These are phyloP conservation scores for Monopterus albus DNA, from an alignment of 2,113 vertebrate genomes.

Conservation along the genomic window DNA sequence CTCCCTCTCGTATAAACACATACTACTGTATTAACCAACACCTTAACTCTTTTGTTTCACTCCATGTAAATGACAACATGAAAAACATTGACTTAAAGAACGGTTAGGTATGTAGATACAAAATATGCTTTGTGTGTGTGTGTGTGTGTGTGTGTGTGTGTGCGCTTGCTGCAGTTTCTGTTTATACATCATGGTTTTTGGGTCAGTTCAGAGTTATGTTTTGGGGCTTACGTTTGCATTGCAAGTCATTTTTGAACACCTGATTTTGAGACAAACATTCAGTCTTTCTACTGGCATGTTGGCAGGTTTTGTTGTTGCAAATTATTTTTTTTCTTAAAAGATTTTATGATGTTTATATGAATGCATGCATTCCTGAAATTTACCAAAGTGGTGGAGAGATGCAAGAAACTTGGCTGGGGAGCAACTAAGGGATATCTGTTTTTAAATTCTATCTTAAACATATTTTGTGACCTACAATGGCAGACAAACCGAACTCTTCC, in stretches of 20 bases:
- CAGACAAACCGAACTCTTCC: conserved; percentile 5
- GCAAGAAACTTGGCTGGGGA: conserved; percentile 39
- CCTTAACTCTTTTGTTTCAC: conserved; percentile 67
- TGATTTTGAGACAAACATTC: conserved; percentile 57
- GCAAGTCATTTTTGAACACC: conserved; percentile 53
- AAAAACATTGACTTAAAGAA: conserved; percentile 61
- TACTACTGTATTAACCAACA: conserved; percentile 75
- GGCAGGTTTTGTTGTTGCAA: conserved; percentile 41
- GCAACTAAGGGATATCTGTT: conserved; percentile 22
- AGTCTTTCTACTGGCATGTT: conserved; percentile 73
- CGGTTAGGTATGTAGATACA: conserved; percentile 61
- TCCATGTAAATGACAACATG: conserved; percentile 52
- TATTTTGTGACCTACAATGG: conserved; percentile 10
- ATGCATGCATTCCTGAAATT: conserved; percentile 78
- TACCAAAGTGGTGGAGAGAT: conserved; percentile 73
- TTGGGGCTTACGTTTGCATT: conserved; percentile 69
- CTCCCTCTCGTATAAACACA: conserved; percentile 57
- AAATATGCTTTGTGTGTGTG: too few species aligned
- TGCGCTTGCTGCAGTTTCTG: conserved; percentile 66
- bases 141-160: too few species aligned
- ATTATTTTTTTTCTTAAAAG: conserved; percentile 34
- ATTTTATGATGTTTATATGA: conserved; percentile 64
- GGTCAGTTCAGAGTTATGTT: conserved; percentile 68
- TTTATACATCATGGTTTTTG: conserved; percentile 70
- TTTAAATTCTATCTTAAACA: conserved; percentile 35